Evolutionary conservation across 2,797 vertebrate genomes (phyloP), one percentile per base, ranked within the genome.

Genomic region (Enteromius fasciolatus): DNA sequence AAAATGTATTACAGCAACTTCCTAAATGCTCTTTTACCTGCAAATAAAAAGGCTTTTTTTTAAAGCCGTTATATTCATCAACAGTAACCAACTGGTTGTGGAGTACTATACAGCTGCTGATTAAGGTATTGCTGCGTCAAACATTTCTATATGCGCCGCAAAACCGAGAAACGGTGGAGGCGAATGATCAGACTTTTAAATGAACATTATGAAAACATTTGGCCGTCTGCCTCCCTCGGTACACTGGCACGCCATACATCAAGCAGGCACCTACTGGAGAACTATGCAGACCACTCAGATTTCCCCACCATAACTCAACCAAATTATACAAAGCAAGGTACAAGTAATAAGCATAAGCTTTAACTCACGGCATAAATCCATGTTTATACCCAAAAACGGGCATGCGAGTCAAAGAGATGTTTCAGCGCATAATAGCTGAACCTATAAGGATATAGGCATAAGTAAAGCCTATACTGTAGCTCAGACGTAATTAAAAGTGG

Each of bases 341-440:
- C 83, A 63, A 77, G 83, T 82, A 76, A 79, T 85, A 86, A 79
- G 54, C 52, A 77, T 79, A 67, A 66, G 61, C 68, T 54, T 61
- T 59, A 74, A 81, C 61, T 80, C 69, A 54, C 20, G 33, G 66
- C 81, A 83, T 81, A 85, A 85, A 87, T 83, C 59, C 69, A 68
- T 83, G 84, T 87, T 87, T 87, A 83, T 83, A 69, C 74, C 84
- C 82, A 81, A 85, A 85, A 83, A 57, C 67, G 63, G 84, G 74
- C 81, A 83, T 78, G 66, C 15, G 76, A 33, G 77, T 64, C 66
- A 76, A 33, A 69, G 74, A 73, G 36, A 86, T 18, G 73, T 57
- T 46, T 77, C 61, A 70, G 41, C 10, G 20, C 50, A 50, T 46
- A 36, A 78, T 20, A 69, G 68, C 75, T 23, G 59, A 59, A 57